Base-by-base conservation (phyloP, 2,888 invertebrate genomes). In the Leptinotarsa rubiginosa region DNA sequence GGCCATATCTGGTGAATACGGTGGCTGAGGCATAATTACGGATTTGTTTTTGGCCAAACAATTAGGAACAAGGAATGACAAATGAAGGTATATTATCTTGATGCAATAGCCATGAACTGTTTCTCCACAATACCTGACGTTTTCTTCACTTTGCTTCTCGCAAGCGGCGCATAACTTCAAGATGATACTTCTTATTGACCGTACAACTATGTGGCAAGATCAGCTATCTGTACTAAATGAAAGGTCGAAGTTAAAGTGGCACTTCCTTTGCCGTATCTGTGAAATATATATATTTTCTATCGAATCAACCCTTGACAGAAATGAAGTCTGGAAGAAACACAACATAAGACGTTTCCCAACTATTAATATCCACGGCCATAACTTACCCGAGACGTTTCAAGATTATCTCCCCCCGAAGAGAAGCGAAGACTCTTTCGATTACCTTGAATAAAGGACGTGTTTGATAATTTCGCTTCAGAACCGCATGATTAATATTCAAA, bases 361-460 rank as follows among this genome's bases (percentile, higher is more conserved):
- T 70, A 74, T 74, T 74, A 74, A 70, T 74, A 74, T 74, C 59
- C 41, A 49, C 69, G 67, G 70, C 52, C 70, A 70, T 70, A 70
- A 59, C 70, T 74, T 41, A 54, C 67, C 47, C 67, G 66, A 56
- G 74, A 70, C 70, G 64, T 70, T 74, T 70, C 64, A 67, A 74
- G 74, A 74, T 74, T 74, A 74, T 70, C 70, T 65, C 52, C 25
- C 70, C 47, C 50, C 12, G 22, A 47, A 70, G 67, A 70, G 65
- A 47, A 5, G 62, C 15, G 10, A 64, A 70, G 70, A 66, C 70
- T 70, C 70, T 66, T 65, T 47, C 70, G 59, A 69, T 66, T 74
- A 74, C 66, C 70, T 70, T 59, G 67, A 70, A 74, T 74, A 70
- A 70, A 49, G 59, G 56, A 74, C 70, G 70, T 70, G 70, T 70